Percentiles rank a stretch among this genome's conserved stretches.
Evolutionary conservation across 2,888 invertebrate species (phyloP).

Genomic region (Cordilura impudica): DNA sequence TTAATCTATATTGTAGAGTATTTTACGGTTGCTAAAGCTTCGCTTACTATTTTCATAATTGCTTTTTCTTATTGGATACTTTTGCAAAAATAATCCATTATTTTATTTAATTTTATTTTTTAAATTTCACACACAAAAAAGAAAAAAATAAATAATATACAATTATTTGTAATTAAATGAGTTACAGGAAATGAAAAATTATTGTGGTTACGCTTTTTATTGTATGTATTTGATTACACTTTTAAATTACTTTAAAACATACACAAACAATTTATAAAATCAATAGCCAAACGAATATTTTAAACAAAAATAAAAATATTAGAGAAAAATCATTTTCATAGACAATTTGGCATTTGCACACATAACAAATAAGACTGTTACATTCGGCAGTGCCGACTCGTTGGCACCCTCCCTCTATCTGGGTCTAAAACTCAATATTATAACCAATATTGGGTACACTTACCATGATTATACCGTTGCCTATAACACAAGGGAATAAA

Average conservation of each 20-base stretch:
- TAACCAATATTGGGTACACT: no score
- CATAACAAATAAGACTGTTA: no score
- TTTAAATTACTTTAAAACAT: slow-evolving; percentile 4
- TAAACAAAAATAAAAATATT: not conserved
- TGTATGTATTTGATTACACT: slow-evolving; percentile 39
- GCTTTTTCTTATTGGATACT: not conserved
- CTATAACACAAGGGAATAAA: no score
- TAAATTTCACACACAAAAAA: not conserved
- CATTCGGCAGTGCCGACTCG: no score
- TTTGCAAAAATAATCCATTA: not conserved
- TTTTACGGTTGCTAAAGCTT: not conserved
- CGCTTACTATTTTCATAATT: no score
- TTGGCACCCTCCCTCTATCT: no score
- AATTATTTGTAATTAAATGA: slow-evolving; percentile 48
- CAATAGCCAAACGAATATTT: slow-evolving; percentile 31
- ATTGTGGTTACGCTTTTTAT: slow-evolving; percentile 46
- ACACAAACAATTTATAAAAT: slow-evolving; percentile 29
- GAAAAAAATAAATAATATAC: not conserved
- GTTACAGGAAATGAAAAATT: slow-evolving; percentile 53
- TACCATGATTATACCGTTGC: no score
- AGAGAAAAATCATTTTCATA: not conserved
- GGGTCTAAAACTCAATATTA: no score
- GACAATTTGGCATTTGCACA: slow-evolving; percentile 10
- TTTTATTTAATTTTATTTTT: not conserved
- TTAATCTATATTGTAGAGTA: not conserved